Evolutionary conservation across 2,797 vertebrate species (phyloP).

Genomic region (Babyrousa celebensis): DNA sequence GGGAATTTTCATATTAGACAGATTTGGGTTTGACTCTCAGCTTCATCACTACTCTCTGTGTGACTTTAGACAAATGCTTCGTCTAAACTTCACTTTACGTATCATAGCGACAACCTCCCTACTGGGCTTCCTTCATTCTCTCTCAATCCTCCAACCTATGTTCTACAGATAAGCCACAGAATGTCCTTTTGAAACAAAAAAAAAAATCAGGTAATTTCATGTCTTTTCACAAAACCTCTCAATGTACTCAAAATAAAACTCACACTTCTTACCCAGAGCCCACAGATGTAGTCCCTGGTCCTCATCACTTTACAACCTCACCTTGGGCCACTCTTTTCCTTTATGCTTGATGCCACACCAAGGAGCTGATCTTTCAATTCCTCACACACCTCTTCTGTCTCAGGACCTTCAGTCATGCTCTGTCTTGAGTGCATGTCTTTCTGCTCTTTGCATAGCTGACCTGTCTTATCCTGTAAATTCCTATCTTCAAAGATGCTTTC

Average conservation of each 20-base stretch:
- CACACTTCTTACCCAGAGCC: neutral
- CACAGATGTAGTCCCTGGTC: neutral
- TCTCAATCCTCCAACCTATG: neutral
- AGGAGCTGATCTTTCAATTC: neutral
- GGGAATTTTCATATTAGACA: neutral
- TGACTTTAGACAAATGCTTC: neutral
- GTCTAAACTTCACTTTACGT: neutral
- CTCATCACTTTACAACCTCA: neutral
- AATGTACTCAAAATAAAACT: neutral
- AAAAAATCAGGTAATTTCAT: neutral
- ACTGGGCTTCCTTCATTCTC: neutral
- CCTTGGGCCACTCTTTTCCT: neutral
- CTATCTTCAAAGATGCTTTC: neutral
- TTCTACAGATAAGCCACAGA: neutral
- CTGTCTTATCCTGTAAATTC: neutral
- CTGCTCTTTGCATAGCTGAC: neutral
- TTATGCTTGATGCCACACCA: neutral
- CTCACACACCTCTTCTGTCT: neutral
- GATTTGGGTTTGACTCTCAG: neutral
- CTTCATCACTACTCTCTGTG: neutral
- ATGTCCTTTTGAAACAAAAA: slow-evolving; percentile 26
- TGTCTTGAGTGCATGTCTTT: neutral
- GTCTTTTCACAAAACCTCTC: neutral
- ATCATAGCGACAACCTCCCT: neutral
- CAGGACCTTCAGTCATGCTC: neutral